Evolutionary conservation across 2,113 vertebrate species (phyloP).

Genomic region (Onychostoma macrolepis): DNA sequence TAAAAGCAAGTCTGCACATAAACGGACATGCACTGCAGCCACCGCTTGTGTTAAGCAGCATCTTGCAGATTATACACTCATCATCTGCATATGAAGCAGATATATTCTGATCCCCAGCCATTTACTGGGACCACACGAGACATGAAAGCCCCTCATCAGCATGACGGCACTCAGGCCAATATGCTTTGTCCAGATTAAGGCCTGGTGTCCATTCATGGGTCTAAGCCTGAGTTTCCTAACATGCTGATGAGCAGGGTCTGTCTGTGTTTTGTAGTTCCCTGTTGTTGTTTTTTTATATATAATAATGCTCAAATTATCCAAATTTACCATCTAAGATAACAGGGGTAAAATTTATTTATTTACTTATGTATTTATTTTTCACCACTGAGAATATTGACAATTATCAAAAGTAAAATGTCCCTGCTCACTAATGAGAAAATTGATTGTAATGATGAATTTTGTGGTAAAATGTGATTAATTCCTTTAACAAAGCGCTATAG

Average conservation of each 20-base stretch:
- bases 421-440: too few species aligned
- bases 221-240: not conserved
- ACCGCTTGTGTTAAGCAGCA: not conserved
- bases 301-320: not conserved
- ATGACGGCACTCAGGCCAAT: not conserved
- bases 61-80: slow-evolving; percentile 7
- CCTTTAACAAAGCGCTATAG: too few species aligned
- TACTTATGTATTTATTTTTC: not conserved
- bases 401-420: too few species aligned
- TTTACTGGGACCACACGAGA: not conserved
- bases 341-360: not conserved
- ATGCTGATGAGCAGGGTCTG: not conserved
- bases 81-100: not conserved
- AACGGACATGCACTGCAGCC: not conserved
- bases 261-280: not conserved
- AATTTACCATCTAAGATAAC: not conserved
- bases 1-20: not conserved
- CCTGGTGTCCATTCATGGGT: too few species aligned
- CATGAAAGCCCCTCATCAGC: not conserved
- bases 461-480: too few species aligned
- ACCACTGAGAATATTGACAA: too few species aligned
- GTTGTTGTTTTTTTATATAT: not conserved
- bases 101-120: not conserved
- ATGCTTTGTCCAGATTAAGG: not conserved
- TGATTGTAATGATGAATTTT: too few species aligned